phyloP scores from a whole-genome alignment of 1,140 invertebrate species.

The Thalassaphorura encarpata region DNA sequence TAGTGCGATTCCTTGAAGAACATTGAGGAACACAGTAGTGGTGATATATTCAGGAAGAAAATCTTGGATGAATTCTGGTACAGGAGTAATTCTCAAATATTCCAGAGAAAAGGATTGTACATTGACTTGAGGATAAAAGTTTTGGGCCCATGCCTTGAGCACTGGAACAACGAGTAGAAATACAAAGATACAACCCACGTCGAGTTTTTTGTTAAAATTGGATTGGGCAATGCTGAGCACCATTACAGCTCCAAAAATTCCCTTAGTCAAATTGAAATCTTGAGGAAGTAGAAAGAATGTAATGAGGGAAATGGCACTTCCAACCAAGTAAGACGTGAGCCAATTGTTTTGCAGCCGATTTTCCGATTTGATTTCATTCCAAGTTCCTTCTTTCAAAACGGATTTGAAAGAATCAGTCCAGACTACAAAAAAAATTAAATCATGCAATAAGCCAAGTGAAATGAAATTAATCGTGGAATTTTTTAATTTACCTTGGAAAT shows the following conservation, averaged over 20 bases:
- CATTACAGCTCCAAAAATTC: not conserved
- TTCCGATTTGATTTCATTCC: constrained; percentile 6
- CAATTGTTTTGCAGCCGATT: not conserved
- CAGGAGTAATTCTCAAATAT: too few relatives aligned
- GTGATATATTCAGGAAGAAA: too few relatives aligned
- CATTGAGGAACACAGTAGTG: too few relatives aligned
- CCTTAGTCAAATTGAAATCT: not conserved
- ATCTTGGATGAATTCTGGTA: too few relatives aligned
- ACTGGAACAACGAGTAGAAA: too few relatives aligned
- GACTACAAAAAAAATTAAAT: constrained; percentile 14
- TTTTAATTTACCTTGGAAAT: not conserved
- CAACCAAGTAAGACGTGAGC: constrained; percentile 1
- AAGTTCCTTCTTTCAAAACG: constrained; percentile 11
- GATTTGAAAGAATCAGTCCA: constrained; percentile 23
- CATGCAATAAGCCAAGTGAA: too few relatives aligned
- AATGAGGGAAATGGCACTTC: not conserved
- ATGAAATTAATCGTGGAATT: not conserved
- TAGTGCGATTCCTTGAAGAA: too few relatives aligned
- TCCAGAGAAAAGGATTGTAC: too few relatives aligned
- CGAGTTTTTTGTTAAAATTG: too few relatives aligned
- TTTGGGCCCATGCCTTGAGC: too few relatives aligned
- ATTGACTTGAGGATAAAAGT: too few relatives aligned
- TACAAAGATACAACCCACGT: not conserved
- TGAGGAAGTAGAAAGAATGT: not conserved
- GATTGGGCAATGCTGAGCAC: not conserved